Percentiles rank a stretch among this genome's conserved stretches.
These are phyloP conservation scores for Dendrocincla fuliginosa DNA, from an alignment of 2,797 vertebrate genomes.

Conservation along the genomic window DNA sequence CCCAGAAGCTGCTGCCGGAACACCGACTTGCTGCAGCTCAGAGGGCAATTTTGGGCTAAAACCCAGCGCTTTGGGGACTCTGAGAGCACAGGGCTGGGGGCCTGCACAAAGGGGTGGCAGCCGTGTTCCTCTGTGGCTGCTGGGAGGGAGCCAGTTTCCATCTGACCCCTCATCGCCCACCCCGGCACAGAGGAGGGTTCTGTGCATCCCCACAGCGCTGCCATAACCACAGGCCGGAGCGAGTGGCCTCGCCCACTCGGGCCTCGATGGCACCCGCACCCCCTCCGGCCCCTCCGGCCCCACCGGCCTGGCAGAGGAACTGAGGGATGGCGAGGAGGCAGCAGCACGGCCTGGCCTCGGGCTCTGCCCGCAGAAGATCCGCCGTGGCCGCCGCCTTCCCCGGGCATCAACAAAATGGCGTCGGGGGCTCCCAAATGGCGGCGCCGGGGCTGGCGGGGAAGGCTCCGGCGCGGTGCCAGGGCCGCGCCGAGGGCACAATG, in stretches of 20 bases:
- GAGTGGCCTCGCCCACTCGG: rapidly evolving
- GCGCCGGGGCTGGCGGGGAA: not conserved
- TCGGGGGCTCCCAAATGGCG: constrained; percentile 48
- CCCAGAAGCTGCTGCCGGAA: rapidly evolving
- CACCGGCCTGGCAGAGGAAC: rapidly evolving
- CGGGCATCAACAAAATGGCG: constrained; percentile 29
- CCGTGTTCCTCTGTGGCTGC: rapidly evolving
- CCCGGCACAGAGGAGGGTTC: too few relatives aligned
- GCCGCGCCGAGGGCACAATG: constrained; percentile 25
- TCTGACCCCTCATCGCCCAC: not conserved
- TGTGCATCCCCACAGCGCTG: rapidly evolving
- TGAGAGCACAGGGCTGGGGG: not conserved
- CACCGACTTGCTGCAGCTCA: not conserved
- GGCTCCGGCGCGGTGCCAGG: constrained; percentile 6
- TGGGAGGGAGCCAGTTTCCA: rapidly evolving
- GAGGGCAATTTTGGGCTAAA: not conserved
- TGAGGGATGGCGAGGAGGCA: rapidly evolving
- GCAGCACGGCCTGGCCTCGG: rapidly evolving
- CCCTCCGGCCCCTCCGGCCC: rapidly evolving
- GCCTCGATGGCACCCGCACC: rapidly evolving
- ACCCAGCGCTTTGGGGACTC: rapidly evolving
- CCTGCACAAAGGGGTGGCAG: rapidly evolving
- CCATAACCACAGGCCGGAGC: rapidly evolving
- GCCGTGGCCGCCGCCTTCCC: rapidly evolving
- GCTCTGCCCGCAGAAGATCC: rapidly evolving